Conservation (phyloP, 2,888 invertebrate genomes). For the Piscicola geometra region DNA sequence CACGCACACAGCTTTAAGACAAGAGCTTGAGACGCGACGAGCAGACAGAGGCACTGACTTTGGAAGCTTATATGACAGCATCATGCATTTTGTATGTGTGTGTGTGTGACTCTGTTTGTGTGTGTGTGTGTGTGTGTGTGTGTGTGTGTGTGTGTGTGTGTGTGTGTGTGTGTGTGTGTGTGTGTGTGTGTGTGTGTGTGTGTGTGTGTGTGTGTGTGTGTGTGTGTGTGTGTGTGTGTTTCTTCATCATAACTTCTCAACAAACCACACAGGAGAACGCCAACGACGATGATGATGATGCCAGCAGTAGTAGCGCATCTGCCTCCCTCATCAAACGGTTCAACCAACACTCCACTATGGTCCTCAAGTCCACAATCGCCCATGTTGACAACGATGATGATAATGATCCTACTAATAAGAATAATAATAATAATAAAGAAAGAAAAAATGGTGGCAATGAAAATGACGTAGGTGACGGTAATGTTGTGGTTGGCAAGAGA, state of each 20-base stretch:
- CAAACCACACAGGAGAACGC: too few species aligned
- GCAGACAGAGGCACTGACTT: neutral
- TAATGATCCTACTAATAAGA: neutral
- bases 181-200: conserved; percentile 21
- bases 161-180: conserved; percentile 13
- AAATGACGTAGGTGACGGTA: neutral
- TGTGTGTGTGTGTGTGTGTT: conserved; percentile 15
- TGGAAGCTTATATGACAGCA: too few species aligned
- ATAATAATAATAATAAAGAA: conserved; percentile 6
- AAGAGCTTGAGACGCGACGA: neutral
- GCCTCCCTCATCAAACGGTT: conserved; percentile 79
- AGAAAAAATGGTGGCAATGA: conserved; percentile 13
- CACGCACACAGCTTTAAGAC: neutral
- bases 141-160: neutral
- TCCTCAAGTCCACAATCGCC: conserved; percentile 59
- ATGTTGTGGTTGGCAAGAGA: too few species aligned
- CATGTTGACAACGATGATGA: neutral
- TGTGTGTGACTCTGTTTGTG: neutral
- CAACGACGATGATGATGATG: conserved; percentile 3
- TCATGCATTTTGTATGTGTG: neutral
- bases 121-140: neutral
- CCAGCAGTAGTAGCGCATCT: conserved; percentile 35
- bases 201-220: neutral
- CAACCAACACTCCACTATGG: conserved; percentile 97
- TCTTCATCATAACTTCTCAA: too few species aligned